phyloP scores from a whole-genome alignment of 2,888 invertebrate genomes.

The Melanostoma mellinum region DNA sequence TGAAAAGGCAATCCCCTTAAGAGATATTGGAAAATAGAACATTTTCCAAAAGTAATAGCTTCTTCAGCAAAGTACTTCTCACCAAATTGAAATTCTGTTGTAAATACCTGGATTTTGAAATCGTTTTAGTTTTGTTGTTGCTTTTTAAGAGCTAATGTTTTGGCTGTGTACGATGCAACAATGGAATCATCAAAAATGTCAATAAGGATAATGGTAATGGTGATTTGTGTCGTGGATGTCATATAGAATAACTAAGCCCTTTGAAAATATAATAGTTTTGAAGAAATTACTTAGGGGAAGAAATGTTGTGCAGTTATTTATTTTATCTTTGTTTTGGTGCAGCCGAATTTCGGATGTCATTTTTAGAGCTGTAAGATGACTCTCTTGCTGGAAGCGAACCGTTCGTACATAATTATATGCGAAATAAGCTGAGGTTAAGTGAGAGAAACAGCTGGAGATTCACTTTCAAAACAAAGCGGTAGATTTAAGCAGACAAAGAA shows the following conservation, averaged over 20 bases:
- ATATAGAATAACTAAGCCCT: conserved; percentile 18
- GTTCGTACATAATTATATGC: too few species aligned
- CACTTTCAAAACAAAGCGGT: too few species aligned
- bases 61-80: conserved; percentile 40
- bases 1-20: conserved; percentile 61
- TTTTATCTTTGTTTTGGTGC: too few species aligned
- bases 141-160: conserved; percentile 31
- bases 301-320: neutral
- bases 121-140: conserved; percentile 15
- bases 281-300: neutral
- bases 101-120: conserved; percentile 47
- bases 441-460: too few species aligned
- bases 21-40: conserved; percentile 56
- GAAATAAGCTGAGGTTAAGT: too few species aligned
- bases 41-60: conserved; percentile 27
- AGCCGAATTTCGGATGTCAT: too few species aligned
- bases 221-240: conserved; percentile 24
- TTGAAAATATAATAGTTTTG: neutral
- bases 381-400: too few species aligned
- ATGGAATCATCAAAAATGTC: conserved; percentile 19
- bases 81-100: conserved; percentile 55
- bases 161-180: conserved; percentile 30
- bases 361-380: too few species aligned
- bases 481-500: too few species aligned
- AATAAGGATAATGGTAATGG: conserved; percentile 14